Base-by-base conservation (phyloP, 2,113 vertebrate species). In the Oophaga pumilio region DNA sequence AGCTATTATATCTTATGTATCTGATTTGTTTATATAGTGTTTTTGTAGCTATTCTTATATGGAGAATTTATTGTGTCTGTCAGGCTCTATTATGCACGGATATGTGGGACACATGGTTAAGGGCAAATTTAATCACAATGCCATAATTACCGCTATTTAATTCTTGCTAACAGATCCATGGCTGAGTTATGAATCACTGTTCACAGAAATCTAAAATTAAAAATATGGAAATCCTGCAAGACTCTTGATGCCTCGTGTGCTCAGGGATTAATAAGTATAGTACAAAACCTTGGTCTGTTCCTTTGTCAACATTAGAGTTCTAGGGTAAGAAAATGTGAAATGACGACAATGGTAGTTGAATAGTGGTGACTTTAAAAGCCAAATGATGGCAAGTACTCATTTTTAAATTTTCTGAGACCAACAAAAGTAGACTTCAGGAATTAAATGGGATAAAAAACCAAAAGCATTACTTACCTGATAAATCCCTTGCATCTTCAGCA, bases 141-240 rank as follows among this genome's bases (percentile, higher is more conserved):
- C n/a, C n/a, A 18, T 78, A 78, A 78, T 78, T 78, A 78, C 11
- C 15, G 53, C 76, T 78, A 28, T 78, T 78, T 57, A 57, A 10
- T 26, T 20, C 53, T 17, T 57, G 52, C 53, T 24, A 57, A 57
- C 4, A 28, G 14, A 15, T 57, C 13, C n/a, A 28, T 0, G 13
- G 49, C 10, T 24, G n/a, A 56, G 49, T 24, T 14, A 56, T 78
- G 53, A 78, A 17, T 57, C 76, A 78, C 76, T 56, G n/a, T 57
- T 78, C 7, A 78, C 52, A n/a, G 76, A 13, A 13, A 56, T 8
- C 14, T 7, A 5, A 26, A 17, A 57, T 24, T 26, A 26, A 14
- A 13, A 50, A 26, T 15, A 57, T 78, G n/a, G 57, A 78, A 57
- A 15, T 17, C 15, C 76, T 13, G 14, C 73, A 11, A 76, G 18